Conservation (phyloP, 2,888 invertebrate genomes). For the Clivina fossor region DNA sequence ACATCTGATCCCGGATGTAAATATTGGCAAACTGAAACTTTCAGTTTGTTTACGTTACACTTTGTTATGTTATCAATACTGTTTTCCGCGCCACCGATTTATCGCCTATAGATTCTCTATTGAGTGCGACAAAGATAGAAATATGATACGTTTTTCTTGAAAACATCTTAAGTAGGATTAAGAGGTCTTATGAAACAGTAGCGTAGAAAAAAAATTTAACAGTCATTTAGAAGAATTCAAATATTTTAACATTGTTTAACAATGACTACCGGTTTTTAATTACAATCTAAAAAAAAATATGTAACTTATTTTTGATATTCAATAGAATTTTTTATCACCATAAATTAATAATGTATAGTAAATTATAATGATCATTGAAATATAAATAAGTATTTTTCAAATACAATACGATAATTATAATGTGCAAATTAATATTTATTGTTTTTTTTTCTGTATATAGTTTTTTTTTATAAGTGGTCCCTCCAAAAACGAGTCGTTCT, state of each 20-base stretch:
- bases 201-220: conserved; percentile 1
- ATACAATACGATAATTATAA: background rate
- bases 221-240: no score
- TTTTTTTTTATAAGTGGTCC: no score
- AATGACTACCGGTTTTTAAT: background rate
- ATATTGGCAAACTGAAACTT: conserved; percentile 7
- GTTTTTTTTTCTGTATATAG: no score
- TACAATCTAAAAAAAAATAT: background rate
- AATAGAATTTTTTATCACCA: background rate
- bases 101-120: conserved; percentile 27
- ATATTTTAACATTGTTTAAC: no score
- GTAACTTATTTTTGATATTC: background rate
- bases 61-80: conserved; percentile 16
- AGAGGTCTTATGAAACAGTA: conserved; percentile 31
- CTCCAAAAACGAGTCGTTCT: conserved; percentile 15
- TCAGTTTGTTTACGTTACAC: background rate
- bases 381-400: background rate
- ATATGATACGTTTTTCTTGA: conserved; percentile 38
- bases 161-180: conserved; percentile 44
- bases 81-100: conserved; percentile 25
- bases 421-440: no score
- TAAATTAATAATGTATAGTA: background rate
- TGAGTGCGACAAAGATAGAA: conserved; percentile 21
- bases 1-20: conserved; percentile 29
- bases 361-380: background rate